A percentile compares a stretch with the other conserved stretches of the same genome.
Conservation (phyloP, 2,797 vertebrate species). For the Sebastes minor region DNA sequence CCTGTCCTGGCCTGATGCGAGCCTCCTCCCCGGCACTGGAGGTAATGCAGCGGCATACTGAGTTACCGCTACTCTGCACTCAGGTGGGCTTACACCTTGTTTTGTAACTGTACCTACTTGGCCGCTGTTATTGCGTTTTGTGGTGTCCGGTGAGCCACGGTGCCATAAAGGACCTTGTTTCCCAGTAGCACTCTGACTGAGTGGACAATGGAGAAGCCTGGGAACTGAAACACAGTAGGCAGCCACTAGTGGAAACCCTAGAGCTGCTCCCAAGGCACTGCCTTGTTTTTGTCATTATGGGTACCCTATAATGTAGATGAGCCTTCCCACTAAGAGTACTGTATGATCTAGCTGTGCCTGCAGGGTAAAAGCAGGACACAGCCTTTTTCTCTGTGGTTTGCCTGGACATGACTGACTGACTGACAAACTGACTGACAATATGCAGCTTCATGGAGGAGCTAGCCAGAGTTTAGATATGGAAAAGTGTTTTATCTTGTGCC, state of each 20-base stretch:
- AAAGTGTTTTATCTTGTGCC: conserved; percentile 47
- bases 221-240: conserved; percentile 69
- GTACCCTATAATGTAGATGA: conserved; percentile 52
- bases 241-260: conserved; percentile 61
- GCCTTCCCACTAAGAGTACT: conserved; percentile 34
- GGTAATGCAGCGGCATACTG: conserved; percentile 14
- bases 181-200: conserved; percentile 41
- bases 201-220: conserved; percentile 73
- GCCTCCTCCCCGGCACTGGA: conserved; percentile 8
- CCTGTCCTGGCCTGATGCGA: conserved; percentile 26
- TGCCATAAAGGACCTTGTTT: conserved; percentile 52
- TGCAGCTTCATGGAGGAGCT: conserved; percentile 17
- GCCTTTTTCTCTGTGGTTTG: conserved; percentile 26
- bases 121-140: conserved; percentile 35
- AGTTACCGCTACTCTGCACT: conserved; percentile 7
- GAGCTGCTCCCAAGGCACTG: conserved; percentile 59
- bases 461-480: conserved; percentile 37
- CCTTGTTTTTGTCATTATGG: conserved; percentile 65
- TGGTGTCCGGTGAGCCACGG: conserved; percentile 26
- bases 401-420: conserved; percentile 44
- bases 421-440: conserved; percentile 34
- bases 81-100: conserved; percentile 39
- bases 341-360: conserved; percentile 30
- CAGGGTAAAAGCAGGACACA: conserved; percentile 35
- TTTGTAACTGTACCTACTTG: conserved; percentile 46